A percentile compares a stretch with the other conserved stretches of the same genome.
These are phyloP conservation scores for Podarcis siculus DNA, from an alignment of 2,797 vertebrate genomes.

Conservation along the genomic window DNA sequence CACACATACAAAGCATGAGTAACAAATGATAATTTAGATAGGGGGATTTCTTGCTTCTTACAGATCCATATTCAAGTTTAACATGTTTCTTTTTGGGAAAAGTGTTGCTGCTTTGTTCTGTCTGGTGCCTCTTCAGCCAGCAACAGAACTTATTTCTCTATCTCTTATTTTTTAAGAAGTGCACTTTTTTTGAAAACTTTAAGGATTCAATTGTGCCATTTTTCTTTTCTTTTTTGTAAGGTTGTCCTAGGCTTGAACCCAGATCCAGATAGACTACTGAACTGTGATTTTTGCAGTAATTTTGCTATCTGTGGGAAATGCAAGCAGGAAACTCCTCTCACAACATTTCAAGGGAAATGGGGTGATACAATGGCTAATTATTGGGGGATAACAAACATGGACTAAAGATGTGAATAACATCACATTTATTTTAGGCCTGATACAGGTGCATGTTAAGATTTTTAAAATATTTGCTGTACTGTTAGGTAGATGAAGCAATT, in stretches of 20 bases:
- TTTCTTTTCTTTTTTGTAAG: too few species aligned
- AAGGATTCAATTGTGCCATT: too few species aligned
- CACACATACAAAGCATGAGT: conserved; percentile 37
- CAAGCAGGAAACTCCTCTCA: too few species aligned
- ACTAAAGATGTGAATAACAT: not conserved
- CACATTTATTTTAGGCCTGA: not conserved
- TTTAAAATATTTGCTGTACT: not conserved
- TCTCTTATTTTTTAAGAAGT: not conserved
- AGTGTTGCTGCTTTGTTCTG: too few species aligned
- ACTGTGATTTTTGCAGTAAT: too few species aligned
- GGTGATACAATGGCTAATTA: not conserved
- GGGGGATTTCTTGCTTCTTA: not conserved
- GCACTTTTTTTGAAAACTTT: too few species aligned
- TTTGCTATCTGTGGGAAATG: too few species aligned
- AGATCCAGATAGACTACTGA: too few species aligned
- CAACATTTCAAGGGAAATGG: too few species aligned
- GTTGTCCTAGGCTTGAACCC: too few species aligned
- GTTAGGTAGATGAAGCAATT: not conserved
- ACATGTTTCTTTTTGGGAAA: not conserved
- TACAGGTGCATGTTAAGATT: not conserved
- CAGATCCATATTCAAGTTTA: not conserved
- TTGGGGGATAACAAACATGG: not conserved
- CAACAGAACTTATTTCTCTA: not conserved
- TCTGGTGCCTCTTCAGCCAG: not conserved
- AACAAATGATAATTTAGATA: conserved; percentile 40